Conservation (phyloP, 2,797 vertebrate genomes). For the Austrolebias charrua region DNA sequence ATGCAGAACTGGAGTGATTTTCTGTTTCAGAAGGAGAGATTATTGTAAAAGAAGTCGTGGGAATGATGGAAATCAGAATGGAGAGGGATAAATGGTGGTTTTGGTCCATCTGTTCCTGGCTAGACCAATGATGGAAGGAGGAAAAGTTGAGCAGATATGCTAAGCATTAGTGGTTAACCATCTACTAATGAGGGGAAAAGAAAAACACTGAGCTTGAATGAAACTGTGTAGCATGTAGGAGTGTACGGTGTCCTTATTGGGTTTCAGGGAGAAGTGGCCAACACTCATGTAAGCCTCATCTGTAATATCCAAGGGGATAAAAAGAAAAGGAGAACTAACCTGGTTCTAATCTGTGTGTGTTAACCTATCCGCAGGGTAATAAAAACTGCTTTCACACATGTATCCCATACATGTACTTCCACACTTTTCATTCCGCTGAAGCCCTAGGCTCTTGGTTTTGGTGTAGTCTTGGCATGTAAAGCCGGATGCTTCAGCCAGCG, state of each 20-base stretch:
- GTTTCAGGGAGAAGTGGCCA: constrained; percentile 69
- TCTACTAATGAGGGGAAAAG: constrained; percentile 81
- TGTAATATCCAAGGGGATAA: constrained; percentile 59
- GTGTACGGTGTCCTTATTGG: constrained; percentile 62
- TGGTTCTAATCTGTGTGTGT: constrained; percentile 66
- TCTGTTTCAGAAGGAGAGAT: constrained; percentile 70
- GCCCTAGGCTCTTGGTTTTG: constrained; percentile 41
- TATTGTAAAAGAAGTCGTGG: constrained; percentile 66
- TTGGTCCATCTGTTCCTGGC: constrained; percentile 75
- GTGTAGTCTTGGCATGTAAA: constrained; percentile 50
- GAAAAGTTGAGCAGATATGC: constrained; percentile 76
- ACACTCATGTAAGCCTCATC: constrained; percentile 66
- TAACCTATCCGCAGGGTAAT: constrained; percentile 22
- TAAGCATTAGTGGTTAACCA: constrained; percentile 82
- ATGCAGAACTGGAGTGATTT: constrained; percentile 68
- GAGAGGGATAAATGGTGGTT: constrained; percentile 44
- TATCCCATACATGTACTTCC: constrained; percentile 47
- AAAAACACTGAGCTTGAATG: constrained; percentile 79
- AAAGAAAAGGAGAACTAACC: constrained; percentile 22
- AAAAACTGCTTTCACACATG: constrained; percentile 48
- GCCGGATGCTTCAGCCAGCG: constrained; percentile 49
- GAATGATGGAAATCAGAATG: constrained; percentile 46
- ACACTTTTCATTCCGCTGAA: constrained; percentile 54
- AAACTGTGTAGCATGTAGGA: constrained; percentile 72
- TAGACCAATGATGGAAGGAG: constrained; percentile 69